phyloP scores from a whole-genome alignment of 2,113 vertebrate species.

The Grammomys dolichurus region DNA sequence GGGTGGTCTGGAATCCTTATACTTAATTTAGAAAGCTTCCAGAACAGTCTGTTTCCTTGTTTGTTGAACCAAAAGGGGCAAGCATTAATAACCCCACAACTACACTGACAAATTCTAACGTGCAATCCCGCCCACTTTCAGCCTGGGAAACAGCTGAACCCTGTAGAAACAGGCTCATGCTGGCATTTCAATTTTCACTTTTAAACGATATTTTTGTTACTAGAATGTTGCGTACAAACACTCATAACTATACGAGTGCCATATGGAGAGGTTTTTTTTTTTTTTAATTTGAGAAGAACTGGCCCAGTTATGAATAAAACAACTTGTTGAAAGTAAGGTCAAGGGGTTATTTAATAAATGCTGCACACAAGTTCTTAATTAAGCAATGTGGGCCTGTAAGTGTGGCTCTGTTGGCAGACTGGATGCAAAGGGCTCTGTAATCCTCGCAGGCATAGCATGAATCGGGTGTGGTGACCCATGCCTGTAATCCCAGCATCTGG shows the following conservation, averaged over 20 bases:
- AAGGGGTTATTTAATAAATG: slow-evolving; percentile 16
- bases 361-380: slow-evolving; percentile 20
- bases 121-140: slow-evolving; percentile 32
- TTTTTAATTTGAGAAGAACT: slow-evolving; percentile 59
- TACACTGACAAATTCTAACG: slow-evolving; percentile 44
- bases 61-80: slow-evolving; percentile 21
- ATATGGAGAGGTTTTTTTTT: background rate
- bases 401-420: background rate
- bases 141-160: slow-evolving; percentile 50
- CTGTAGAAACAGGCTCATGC: slow-evolving; percentile 16
- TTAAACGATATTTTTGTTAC: slow-evolving; percentile 66
- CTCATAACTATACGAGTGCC: slow-evolving; percentile 6
- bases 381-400: background rate
- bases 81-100: slow-evolving; percentile 54
- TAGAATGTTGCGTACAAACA: slow-evolving; percentile 67
- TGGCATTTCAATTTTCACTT: slow-evolving; percentile 62
- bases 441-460: background rate
- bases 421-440: background rate
- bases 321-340: slow-evolving; percentile 44
- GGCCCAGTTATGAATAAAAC: slow-evolving; percentile 53
- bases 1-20: background rate
- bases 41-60: slow-evolving; percentile 55
- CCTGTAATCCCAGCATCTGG: background rate
- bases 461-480: background rate
- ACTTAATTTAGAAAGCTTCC: slow-evolving; percentile 16